These are phyloP conservation scores for Erythrocercus mccallii DNA, from an alignment of 2,113 vertebrate genomes.

Conservation along the genomic window DNA sequence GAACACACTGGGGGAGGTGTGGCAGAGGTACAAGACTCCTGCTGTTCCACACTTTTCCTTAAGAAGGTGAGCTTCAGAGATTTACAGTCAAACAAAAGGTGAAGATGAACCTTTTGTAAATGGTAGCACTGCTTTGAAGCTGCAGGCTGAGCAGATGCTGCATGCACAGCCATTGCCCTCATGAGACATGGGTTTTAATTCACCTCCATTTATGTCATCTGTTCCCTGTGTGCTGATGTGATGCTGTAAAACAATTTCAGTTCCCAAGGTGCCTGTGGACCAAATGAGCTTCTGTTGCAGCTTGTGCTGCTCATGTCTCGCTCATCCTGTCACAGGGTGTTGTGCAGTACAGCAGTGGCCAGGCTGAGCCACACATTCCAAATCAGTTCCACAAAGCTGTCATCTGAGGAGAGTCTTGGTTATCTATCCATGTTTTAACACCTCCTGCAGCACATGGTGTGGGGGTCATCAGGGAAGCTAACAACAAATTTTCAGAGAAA, in stretches of 20 bases:
- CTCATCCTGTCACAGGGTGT: background rate
- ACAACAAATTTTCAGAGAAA: background rate
- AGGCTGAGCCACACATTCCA: background rate
- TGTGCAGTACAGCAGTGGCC: background rate
- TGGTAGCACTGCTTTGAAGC: background rate
- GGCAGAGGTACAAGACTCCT: background rate
- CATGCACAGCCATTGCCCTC: background rate
- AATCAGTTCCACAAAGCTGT: background rate
- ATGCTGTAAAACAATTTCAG: background rate
- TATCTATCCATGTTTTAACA: background rate
- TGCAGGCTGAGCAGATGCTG: background rate
- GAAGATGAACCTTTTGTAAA: background rate
- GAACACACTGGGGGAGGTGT: background rate
- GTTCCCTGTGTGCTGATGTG: background rate
- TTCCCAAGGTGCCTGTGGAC: background rate
- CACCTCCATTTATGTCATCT: background rate
- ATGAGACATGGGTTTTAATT: background rate
- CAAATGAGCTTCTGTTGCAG: background rate
- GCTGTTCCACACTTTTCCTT: background rate
- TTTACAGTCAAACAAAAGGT: background rate
- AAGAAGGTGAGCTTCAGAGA: background rate
- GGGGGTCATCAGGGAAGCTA: background rate
- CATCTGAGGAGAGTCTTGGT: background rate
- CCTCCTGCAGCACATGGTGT: background rate
- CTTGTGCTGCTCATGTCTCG: background rate